These are phyloP conservation scores for Papilio glaucus DNA, from an alignment of 1,140 invertebrate genomes.

Conservation along the genomic window DNA sequence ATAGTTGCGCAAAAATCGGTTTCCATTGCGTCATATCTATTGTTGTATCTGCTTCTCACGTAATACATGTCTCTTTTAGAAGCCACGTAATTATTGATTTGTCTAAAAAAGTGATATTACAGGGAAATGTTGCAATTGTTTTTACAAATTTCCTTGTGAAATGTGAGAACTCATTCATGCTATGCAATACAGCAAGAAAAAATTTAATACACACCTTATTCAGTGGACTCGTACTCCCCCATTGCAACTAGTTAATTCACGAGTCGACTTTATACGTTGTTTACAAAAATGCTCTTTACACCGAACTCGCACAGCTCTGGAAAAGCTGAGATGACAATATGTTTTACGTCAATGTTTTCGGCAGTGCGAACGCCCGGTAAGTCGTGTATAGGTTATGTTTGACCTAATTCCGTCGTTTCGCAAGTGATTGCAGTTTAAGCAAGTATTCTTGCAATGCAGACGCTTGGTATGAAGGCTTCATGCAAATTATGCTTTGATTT, in stretches of 20 bases:
- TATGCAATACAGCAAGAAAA: neutral
- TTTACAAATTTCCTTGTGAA: neutral
- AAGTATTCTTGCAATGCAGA: neutral
- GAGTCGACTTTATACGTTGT: too few relatives aligned
- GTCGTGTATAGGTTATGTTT: neutral
- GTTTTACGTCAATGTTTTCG: too few relatives aligned
- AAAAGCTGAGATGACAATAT: too few relatives aligned
- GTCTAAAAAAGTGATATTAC: slow-evolving; percentile 13
- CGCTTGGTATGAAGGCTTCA: too few relatives aligned
- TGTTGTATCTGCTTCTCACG: neutral
- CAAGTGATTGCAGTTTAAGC: neutral
- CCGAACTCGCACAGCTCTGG: too few relatives aligned
- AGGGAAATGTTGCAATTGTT: neutral
- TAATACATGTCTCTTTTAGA: neutral
- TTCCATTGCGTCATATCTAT: neutral
- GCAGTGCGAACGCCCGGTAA: too few relatives aligned
- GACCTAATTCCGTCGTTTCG: neutral
- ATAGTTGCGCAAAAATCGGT: neutral
- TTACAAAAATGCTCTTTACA: too few relatives aligned
- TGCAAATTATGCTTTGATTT: neutral
- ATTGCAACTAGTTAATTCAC: too few relatives aligned
- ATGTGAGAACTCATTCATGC: neutral
- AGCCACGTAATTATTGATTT: neutral
- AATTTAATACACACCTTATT: too few relatives aligned
- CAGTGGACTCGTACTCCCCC: too few relatives aligned